These are phyloP conservation scores for Calliopsis andreniformis DNA, from an alignment of 1,140 invertebrate genomes.

Conservation along the genomic window DNA sequence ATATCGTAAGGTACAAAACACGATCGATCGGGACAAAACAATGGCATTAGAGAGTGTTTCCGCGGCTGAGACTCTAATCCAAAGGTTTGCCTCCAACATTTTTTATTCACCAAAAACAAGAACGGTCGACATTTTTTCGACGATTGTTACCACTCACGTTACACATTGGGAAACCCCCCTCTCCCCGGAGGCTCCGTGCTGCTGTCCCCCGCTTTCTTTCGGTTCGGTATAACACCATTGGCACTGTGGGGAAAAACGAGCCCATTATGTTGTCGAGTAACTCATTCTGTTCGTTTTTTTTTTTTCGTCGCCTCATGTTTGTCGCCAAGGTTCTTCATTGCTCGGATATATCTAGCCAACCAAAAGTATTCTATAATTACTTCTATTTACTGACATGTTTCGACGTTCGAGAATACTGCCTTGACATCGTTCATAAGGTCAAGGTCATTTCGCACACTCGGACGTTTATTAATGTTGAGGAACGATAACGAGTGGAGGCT, in stretches of 20 bases:
- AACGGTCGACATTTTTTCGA: slow-evolving; percentile 47
- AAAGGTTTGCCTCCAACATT: slow-evolving; percentile 80
- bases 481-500: not conserved
- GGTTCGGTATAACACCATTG: slow-evolving; percentile 34
- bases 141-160: slow-evolving; percentile 41
- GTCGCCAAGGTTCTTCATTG: slow-evolving; percentile 28
- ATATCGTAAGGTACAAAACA: slow-evolving; percentile 67
- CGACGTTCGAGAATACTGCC: not conserved
- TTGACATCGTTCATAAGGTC: slow-evolving; percentile 8
- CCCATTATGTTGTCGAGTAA: slow-evolving; percentile 9
- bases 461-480: not conserved
- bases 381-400: not conserved
- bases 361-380: not conserved
- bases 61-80: slow-evolving; percentile 80
- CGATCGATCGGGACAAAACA: slow-evolving; percentile 73
- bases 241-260: slow-evolving; percentile 34
- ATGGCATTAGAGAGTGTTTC: slow-evolving; percentile 81
- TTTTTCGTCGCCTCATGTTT: slow-evolving; percentile 4
- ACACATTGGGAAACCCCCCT: slow-evolving; percentile 16
- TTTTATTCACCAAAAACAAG: slow-evolving; percentile 69
- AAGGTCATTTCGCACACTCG: slow-evolving; percentile 5
- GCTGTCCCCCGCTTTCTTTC: slow-evolving; percentile 36
- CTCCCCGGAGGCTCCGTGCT: slow-evolving; percentile 33
- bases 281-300: slow-evolving; percentile 21
- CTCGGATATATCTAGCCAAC: slow-evolving; percentile 16